Percentiles rank a stretch among this genome's conserved stretches.
Conservation (phyloP, 2,888 invertebrate species). For the Alitta virens region DNA sequence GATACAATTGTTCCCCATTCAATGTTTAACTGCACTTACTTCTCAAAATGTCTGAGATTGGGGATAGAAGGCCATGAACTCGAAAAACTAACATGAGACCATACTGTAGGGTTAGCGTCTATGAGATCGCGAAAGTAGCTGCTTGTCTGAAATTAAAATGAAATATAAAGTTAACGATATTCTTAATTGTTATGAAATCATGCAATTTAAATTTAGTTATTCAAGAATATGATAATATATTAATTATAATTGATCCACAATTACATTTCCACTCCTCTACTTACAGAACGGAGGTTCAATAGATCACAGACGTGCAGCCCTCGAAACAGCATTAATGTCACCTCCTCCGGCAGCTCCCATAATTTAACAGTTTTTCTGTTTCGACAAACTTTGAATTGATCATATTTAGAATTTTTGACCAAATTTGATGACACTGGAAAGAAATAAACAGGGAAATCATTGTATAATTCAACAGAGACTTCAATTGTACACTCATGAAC, state of each 20-base stretch:
- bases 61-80: slow-evolving; percentile 45
- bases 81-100: slow-evolving; percentile 42
- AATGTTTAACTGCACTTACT: slow-evolving; percentile 29
- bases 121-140: slow-evolving; percentile 42
- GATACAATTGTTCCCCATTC: no score
- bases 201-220: not conserved
- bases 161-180: not conserved
- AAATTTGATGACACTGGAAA: no score
- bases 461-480: no score
- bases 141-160: slow-evolving; percentile 40
- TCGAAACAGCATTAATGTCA: slow-evolving; percentile 41
- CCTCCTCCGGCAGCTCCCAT: slow-evolving; percentile 50
- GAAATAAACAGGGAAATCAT: no score
- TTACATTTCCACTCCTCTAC: no score
- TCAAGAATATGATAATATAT: not conserved
- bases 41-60: slow-evolving; percentile 45
- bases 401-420: no score
- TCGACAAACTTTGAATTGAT: no score
- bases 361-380: not conserved
- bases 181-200: no score
- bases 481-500: no score
- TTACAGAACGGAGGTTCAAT: slow-evolving; percentile 33
- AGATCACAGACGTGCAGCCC: slow-evolving; percentile 47
- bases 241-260: not conserved
- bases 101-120: slow-evolving; percentile 38